A percentile compares a stretch with the other conserved stretches of the same genome.
These are phyloP conservation scores for Cecidostiba fungosa DNA, from an alignment of 2,888 invertebrate species.

Conservation along the genomic window DNA sequence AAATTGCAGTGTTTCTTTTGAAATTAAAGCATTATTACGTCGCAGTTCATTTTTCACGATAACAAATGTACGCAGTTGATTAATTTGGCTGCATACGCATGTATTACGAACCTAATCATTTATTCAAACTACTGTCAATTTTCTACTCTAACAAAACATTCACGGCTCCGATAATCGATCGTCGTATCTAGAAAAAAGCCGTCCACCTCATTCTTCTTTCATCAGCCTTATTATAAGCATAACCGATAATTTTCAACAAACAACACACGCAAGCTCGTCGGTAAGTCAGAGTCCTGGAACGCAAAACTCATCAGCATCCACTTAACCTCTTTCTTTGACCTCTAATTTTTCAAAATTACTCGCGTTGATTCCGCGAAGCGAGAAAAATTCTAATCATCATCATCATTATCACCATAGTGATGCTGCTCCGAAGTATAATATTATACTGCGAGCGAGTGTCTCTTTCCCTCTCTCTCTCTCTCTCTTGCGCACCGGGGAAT, in stretches of 20 bases:
- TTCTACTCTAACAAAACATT: too few species aligned
- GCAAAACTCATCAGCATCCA: not conserved
- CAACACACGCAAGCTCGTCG: not conserved
- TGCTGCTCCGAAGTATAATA: not conserved
- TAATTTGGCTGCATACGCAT: too few species aligned
- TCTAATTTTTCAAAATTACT: not conserved
- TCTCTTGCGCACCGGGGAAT: conserved; percentile 21
- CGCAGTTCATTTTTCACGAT: not conserved
- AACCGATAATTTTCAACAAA: not conserved
- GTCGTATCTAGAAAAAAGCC: not conserved
- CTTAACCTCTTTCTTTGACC: not conserved
- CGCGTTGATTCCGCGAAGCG: not conserved
- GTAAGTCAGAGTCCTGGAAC: not conserved
- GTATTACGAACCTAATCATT: too few species aligned
- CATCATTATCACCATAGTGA: not conserved
- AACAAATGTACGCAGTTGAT: not conserved
- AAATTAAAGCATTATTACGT: not conserved
- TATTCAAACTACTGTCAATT: too few species aligned
- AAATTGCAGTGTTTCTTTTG: not conserved
- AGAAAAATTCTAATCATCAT: not conserved
- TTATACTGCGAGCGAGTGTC: not conserved
- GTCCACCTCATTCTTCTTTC: not conserved
- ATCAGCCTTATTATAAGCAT: not conserved
- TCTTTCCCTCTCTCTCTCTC: conserved; percentile 15
- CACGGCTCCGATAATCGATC: not conserved